Evolutionary conservation across 1,140 invertebrate genomes (phyloP).

Genomic region (Mamestra configurata): DNA sequence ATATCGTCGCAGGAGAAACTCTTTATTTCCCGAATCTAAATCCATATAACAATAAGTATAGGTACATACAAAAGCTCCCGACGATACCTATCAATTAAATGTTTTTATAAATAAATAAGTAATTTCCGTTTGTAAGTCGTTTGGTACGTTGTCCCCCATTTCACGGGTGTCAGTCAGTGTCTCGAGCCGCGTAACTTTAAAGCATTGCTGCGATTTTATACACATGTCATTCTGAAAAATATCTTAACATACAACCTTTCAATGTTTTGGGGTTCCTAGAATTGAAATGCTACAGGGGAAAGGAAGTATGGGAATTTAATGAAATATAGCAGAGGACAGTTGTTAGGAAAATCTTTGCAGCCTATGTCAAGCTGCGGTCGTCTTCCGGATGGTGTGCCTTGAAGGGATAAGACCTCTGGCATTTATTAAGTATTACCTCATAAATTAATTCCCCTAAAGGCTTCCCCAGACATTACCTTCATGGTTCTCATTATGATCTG

Average conservation of each 20-base stretch:
- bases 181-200: conserved; percentile 12
- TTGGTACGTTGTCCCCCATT: conserved; percentile 51
- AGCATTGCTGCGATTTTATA: conserved; percentile 32
- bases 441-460: too few species aligned
- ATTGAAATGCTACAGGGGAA: background rate
- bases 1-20: background rate
- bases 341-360: background rate
- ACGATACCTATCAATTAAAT: background rate
- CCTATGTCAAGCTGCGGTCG: too few species aligned
- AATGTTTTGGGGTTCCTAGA: background rate
- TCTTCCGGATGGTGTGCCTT: too few species aligned
- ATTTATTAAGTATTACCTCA: too few species aligned
- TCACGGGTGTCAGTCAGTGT: conserved; percentile 58
- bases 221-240: conserved; percentile 15
- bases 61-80: background rate
- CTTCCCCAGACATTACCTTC: too few species aligned
- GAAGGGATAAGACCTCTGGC: too few species aligned
- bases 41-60: background rate
- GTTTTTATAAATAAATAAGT: background rate
- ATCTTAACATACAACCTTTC: background rate
- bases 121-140: conserved; percentile 13
- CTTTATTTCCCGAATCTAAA: background rate
- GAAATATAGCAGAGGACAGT: background rate
- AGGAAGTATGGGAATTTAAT: background rate
- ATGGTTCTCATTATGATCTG: too few species aligned